phyloP scores from a whole-genome alignment of 30 jellyfish, hydroid and myxozoan genomes.

The Cassiopea andromeda region DNA sequence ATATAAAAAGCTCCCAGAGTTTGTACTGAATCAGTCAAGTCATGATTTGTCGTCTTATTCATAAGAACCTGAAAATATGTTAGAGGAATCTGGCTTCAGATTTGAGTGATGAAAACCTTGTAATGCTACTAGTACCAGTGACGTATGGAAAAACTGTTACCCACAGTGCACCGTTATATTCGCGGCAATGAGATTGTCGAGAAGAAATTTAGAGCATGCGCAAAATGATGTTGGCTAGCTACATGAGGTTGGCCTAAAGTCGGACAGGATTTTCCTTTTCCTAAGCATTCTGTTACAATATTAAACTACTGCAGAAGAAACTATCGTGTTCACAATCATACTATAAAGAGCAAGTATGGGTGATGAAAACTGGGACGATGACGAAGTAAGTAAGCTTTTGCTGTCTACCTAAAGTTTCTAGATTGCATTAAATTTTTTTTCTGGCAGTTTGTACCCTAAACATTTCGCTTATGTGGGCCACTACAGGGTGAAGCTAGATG shows the following conservation, averaged over 20 bases:
- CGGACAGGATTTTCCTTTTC: not conserved
- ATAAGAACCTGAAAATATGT: too few relatives aligned
- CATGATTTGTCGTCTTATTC: too few relatives aligned
- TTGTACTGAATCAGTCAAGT: too few relatives aligned
- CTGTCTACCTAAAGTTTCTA: not conserved
- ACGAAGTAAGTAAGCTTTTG: conserved; percentile 5
- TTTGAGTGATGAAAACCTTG: too few relatives aligned
- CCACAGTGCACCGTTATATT: not conserved
- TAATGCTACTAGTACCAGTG: too few relatives aligned
- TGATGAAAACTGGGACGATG: conserved; percentile 58
- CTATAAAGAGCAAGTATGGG: conserved; percentile 1
- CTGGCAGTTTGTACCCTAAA: too few relatives aligned
- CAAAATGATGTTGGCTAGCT: not conserved
- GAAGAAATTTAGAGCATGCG: not conserved
- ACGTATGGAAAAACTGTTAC: too few relatives aligned
- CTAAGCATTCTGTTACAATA: not conserved
- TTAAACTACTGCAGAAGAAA: not conserved
- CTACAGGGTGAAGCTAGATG: too few relatives aligned
- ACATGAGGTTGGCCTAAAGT: not conserved
- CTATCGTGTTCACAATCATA: not conserved
- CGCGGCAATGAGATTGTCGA: not conserved
- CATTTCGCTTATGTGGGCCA: too few relatives aligned
- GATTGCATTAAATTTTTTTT: not conserved
- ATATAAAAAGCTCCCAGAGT: too few relatives aligned
- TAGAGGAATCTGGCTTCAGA: too few relatives aligned